A percentile compares a stretch with the other conserved stretches of the same genome.
Evolutionary conservation across 2,113 vertebrate genomes (phyloP).

Genomic region (Macrotus californicus): DNA sequence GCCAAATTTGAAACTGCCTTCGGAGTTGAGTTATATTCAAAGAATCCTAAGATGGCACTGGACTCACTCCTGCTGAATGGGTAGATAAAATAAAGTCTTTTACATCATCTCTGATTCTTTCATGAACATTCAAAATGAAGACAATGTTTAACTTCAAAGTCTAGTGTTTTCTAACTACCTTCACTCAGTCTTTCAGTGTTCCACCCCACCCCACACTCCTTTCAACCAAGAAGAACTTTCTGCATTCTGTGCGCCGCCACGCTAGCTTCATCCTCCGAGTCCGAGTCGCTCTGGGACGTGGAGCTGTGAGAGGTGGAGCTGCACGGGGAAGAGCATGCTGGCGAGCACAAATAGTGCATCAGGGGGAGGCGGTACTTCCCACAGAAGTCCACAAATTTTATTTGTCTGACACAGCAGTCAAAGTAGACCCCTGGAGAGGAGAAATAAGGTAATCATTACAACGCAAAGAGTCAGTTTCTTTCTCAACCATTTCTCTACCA

Average conservation of each 20-base stretch:
- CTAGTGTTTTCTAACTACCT: slow-evolving; percentile 14
- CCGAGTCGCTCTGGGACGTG: slow-evolving; percentile 94
- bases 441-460: slow-evolving; percentile 31
- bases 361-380: slow-evolving; percentile 97
- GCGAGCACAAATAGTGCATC: slow-evolving; percentile 99
- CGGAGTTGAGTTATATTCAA: not conserved
- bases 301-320: slow-evolving; percentile 97
- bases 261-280: slow-evolving; percentile 93
- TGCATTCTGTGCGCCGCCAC: slow-evolving; percentile 92
- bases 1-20: slow-evolving; percentile 20
- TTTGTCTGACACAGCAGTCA: slow-evolving; percentile 96
- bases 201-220: not conserved
- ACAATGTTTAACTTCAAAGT: not conserved
- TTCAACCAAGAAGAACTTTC: slow-evolving; percentile 95
- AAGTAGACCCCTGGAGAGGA: slow-evolving; percentile 93
- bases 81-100: not conserved
- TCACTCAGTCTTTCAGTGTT: not conserved
- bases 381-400: slow-evolving; percentile 99
- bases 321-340: slow-evolving; percentile 87
- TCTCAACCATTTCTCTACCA: not conserved
- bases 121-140: not conserved
- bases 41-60: not conserved
- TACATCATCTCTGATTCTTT: not conserved
- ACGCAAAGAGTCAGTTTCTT: not conserved
- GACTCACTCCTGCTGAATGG: not conserved